Percentiles rank a stretch among this genome's conserved stretches.
Evolutionary conservation across 2,888 invertebrate species (phyloP).

Genomic region (Stratiomys singularior): DNA sequence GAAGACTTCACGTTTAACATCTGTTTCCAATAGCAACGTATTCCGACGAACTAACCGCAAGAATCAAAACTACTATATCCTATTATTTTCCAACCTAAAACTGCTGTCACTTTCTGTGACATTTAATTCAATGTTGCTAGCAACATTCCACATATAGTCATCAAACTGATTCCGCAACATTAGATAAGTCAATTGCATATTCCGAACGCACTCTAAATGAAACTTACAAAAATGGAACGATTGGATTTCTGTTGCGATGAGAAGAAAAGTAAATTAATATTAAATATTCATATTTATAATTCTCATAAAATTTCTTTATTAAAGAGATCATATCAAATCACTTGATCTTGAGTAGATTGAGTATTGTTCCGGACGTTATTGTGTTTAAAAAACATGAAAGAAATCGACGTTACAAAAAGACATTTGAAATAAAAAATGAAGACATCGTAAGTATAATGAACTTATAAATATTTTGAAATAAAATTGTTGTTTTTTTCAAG

Average conservation of each 20-base stretch:
- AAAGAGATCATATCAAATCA: constrained; percentile 20
- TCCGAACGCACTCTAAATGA: constrained; percentile 25
- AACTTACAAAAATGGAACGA: background rate
- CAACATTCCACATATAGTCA: constrained; percentile 5
- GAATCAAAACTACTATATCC: background rate
- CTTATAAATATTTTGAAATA: background rate
- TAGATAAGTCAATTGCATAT: background rate
- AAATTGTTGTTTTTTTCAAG: background rate
- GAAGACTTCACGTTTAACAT: background rate
- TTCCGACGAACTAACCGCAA: background rate
- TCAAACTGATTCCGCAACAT: background rate
- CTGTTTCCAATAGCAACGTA: too few relatives aligned
- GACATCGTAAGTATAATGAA: constrained; percentile 35
- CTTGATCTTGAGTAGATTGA: background rate
- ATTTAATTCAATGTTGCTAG: constrained; percentile 8
- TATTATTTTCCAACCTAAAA: background rate
- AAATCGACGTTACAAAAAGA: constrained; percentile 8
- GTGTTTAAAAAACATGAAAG: constrained; percentile 15
- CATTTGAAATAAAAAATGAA: constrained; percentile 38
- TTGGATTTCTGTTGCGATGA: constrained; percentile 42
- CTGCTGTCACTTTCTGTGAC: background rate
- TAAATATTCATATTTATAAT: background rate
- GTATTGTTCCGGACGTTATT: constrained; percentile 13
- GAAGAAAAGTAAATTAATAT: constrained; percentile 38
- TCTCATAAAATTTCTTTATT: too few relatives aligned